A percentile compares a stretch with the other conserved stretches of the same genome.
phyloP scores from a whole-genome alignment of 2,888 invertebrate species.

The Catocala nupta region DNA sequence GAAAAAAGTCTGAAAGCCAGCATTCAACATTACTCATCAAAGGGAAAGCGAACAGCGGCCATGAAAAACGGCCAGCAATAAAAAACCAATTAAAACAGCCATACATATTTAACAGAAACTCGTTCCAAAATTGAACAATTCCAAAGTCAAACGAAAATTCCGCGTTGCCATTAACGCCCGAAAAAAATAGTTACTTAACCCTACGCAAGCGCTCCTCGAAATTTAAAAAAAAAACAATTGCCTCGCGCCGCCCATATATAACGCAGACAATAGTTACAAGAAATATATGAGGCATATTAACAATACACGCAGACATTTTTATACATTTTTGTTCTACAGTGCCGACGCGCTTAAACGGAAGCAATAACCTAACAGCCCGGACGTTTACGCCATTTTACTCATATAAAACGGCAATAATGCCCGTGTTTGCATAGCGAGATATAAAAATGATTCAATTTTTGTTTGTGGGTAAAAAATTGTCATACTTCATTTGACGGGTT shows the following conservation, averaged over 20 bases:
- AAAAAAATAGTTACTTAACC: constrained; percentile 45
- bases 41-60: constrained; percentile 8
- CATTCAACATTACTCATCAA: constrained; percentile 17
- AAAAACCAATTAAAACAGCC: constrained; percentile 42
- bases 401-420: constrained; percentile 63
- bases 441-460: constrained; percentile 61
- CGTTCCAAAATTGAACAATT: constrained; percentile 48
- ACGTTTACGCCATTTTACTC: constrained; percentile 61
- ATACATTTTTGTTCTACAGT: constrained; percentile 53
- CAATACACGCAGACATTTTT: constrained; percentile 61
- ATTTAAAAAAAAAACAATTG: constrained; percentile 56
- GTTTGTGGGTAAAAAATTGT: constrained; percentile 45
- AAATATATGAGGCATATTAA: constrained; percentile 62
- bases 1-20: constrained; percentile 3
- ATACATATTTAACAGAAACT: constrained; percentile 46
- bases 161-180: constrained; percentile 33
- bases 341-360: constrained; percentile 62
- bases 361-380: constrained; percentile 67
- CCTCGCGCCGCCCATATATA: constrained; percentile 49
- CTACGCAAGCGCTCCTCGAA: constrained; percentile 37
- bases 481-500: constrained; percentile 38
- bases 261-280: constrained; percentile 62
- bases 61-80: constrained; percentile 23
- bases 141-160: constrained; percentile 47
- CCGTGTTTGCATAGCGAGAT: constrained; percentile 57